A percentile compares a stretch with the other conserved stretches of the same genome.
Conservation (phyloP, 2,888 invertebrate genomes). For the Chymomyza procnemis region DNA sequence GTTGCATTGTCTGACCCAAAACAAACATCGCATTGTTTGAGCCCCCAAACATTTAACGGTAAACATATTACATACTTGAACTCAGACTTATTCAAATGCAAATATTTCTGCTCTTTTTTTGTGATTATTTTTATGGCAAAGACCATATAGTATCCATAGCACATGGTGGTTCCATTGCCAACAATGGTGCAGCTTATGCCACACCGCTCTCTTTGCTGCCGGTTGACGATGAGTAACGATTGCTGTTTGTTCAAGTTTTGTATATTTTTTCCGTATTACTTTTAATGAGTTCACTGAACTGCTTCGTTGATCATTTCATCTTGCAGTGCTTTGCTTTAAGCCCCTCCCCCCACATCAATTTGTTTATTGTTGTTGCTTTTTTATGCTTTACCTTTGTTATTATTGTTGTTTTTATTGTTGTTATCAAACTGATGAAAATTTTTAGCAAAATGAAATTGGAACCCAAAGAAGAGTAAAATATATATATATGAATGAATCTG, state of each 20-base stretch:
- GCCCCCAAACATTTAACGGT: conserved; percentile 54
- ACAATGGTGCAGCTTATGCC: neutral
- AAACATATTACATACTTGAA: conserved; percentile 40
- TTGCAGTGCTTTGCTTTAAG: neutral
- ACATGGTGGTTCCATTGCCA: too few species aligned
- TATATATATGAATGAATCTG: conserved; percentile 24
- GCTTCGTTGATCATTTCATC: conserved; percentile 16
- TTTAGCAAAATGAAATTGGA: neutral
- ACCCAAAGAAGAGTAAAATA: neutral
- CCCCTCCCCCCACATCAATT: neutral
- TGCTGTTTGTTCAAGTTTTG: neutral
- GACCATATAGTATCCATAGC: neutral
- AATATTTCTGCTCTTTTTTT: conserved; percentile 42
- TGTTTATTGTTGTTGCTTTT: neutral
- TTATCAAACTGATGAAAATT: conserved; percentile 1
- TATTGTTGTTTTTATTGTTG: neutral
- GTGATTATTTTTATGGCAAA: neutral
- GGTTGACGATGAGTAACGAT: conserved; percentile 21
- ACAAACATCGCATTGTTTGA: conserved; percentile 44
- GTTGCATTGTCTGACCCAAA: conserved; percentile 8
- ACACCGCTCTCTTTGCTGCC: neutral
- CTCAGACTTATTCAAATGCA: conserved; percentile 62
- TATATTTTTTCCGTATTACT: neutral
- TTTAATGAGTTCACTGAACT: conserved; percentile 55
- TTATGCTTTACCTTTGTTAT: neutral